Evolutionary conservation across 1,140 invertebrate species (phyloP), one percentile per base, ranked within the genome.

Genomic region (Drosophila hydei): DNA sequence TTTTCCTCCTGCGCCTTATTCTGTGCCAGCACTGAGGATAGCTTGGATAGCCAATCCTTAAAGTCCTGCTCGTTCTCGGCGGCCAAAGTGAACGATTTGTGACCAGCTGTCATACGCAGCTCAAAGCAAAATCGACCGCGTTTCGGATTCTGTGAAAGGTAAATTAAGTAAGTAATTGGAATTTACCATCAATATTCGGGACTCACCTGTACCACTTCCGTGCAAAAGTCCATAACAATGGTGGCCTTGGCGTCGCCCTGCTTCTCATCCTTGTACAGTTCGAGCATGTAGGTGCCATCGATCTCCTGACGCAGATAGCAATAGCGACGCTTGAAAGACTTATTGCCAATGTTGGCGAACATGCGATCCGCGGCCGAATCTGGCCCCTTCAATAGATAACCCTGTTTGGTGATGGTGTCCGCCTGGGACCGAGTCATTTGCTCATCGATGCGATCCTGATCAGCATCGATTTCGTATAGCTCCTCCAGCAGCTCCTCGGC

Each of bases 191-290:
- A 1, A 30, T n/a, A 30, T 8, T 21, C 4, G 4, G 6, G 1
- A 81, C 85, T 93, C 92, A 97, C 96, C 92, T 95, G 95, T 47
- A 96, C 93, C 77, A 98, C 96, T 91, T 97, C 96, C 2, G 95
- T 95, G 87, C 97, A 98, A 92, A 97, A 97, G 91, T 98, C 97
- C 94, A 98, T 96, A 68, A 97, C 96, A 92, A 98, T 96, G n/a
- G 96, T 96, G 64, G 96, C 94, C 92, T 98, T 98, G 1, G 96
- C 95, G 83, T 98, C 97, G 2, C 94, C 94, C 92, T 97, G 97
- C 88, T 96, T 96, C 58, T 98, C 97, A 93, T 98, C 97, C 93
- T 98, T 98, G 90, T 97, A 96, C 79, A 98, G 94, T 92, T 98
- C 97, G 18, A 98, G 93, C 79, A 97, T 96, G 79, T 97, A 97